Evolutionary conservation across 1,140 invertebrate genomes (phyloP), one percentile per base, ranked within the genome.

Genomic region (Drosophila mayri): DNA sequence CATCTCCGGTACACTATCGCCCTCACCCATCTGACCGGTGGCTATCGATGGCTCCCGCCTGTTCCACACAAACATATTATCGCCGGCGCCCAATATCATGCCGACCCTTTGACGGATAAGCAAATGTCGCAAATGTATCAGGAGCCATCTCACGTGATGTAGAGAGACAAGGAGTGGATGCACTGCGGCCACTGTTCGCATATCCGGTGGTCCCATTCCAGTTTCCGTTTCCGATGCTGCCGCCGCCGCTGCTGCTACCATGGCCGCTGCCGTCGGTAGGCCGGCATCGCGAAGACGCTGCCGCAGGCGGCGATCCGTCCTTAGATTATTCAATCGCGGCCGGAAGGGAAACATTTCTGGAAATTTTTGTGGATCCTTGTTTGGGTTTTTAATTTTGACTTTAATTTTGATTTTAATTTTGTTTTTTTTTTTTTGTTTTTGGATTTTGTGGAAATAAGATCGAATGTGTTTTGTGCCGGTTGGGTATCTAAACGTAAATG

Each of bases 71-170:
- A 67, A 62, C 7, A 68, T 8, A 9, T 76, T 71, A 41, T 86
- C 83, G 12, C 83, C 82, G 30, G 65, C 75, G 16, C 82, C 82
- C 59, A 62, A 30, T 18, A 81, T 71, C n/a, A 86, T 65, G 20
- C 78, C 70, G 3, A 52, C 30, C 6, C 66, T 50, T 37, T 68
- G 75, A 0, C 62, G 82, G 4, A 76, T 60, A 18, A 86, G 25
- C 11, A 81, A 30, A 4, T 64, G 52, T 5, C 74, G 40, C 37
- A 85, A 12, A 11, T 78, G 80, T 37, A 78, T 28, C 10, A 81
- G 25, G 50, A 85, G 0, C 74, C 35, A 38, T 0, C 52, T 8
- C 4, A 55, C 35, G 11, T 55, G 52, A 1, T 55, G 52, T 14
- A 55, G 5, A 1, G 52, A 37, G 0, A 38, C 35, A 1, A 55